Evolutionary conservation across 2,797 vertebrate genomes (phyloP).

Genomic region (Aldrovandia affinis): DNA sequence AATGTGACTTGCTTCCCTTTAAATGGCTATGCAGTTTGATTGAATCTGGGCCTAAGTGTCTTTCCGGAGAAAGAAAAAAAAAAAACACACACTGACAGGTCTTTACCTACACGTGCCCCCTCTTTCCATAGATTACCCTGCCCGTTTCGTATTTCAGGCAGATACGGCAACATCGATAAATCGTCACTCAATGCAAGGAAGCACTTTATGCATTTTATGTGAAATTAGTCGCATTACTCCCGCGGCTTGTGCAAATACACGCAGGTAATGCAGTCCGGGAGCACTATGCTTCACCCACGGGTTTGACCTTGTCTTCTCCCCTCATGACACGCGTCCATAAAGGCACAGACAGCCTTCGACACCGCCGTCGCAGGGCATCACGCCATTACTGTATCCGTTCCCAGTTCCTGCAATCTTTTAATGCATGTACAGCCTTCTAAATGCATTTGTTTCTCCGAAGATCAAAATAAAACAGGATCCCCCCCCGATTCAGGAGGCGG

Average conservation of each 20-base stretch:
- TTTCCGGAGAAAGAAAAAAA: background rate
- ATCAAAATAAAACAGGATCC: constrained; percentile 65
- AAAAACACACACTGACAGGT: no score
- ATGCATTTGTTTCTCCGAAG: constrained; percentile 67
- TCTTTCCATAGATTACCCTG: background rate
- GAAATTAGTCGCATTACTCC: constrained; percentile 31
- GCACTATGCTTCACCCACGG: constrained; percentile 47
- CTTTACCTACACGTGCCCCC: background rate
- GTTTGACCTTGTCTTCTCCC: constrained; percentile 54
- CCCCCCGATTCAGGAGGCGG: constrained; percentile 46
- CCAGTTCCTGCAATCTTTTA: constrained; percentile 57
- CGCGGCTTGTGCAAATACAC: constrained; percentile 29
- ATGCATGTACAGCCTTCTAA: constrained; percentile 52
- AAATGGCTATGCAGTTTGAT: background rate
- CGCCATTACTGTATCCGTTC: constrained; percentile 53
- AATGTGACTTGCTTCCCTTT: background rate
- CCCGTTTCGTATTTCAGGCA: constrained; percentile 20
- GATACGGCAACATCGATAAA: constrained; percentile 23
- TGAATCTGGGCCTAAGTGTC: background rate
- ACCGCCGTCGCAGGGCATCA: constrained; percentile 52
- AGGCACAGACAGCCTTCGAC: constrained; percentile 50
- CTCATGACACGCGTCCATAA: constrained; percentile 57
- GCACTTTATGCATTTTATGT: constrained; percentile 23
- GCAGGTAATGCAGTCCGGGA: constrained; percentile 45
- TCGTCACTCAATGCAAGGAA: constrained; percentile 6